A percentile compares a stretch with the other conserved stretches of the same genome.
These are phyloP conservation scores for Epinotia brunnichana DNA, from an alignment of 2,888 invertebrate species.

Conservation along the genomic window DNA sequence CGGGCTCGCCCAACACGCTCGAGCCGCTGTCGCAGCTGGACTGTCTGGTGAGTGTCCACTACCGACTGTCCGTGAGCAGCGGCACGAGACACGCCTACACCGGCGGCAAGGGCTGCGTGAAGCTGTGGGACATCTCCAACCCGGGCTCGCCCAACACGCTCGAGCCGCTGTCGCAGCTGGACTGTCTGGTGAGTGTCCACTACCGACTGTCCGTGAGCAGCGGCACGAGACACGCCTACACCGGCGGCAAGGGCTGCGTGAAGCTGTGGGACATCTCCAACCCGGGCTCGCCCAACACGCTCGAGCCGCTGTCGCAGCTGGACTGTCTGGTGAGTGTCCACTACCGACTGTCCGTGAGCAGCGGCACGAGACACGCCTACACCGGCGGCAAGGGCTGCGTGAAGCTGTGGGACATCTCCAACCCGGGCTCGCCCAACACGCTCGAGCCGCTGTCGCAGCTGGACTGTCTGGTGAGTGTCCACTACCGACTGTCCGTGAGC, in stretches of 20 bases:
- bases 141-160: slow-evolving; percentile 92
- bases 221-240: slow-evolving; percentile 96
- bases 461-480: slow-evolving; percentile 90
- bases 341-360: slow-evolving; percentile 84
- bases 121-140: slow-evolving; percentile 97
- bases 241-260: slow-evolving; percentile 98
- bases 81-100: slow-evolving; percentile 97
- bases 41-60: slow-evolving; percentile 87
- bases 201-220: slow-evolving; percentile 85
- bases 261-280: slow-evolving; percentile 98
- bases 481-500: slow-evolving; percentile 83
- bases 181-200: slow-evolving; percentile 88
- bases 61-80: slow-evolving; percentile 85
- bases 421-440: slow-evolving; percentile 91
- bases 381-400: slow-evolving; percentile 99
- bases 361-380: slow-evolving; percentile 95
- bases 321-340: slow-evolving; percentile 90
- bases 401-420: slow-evolving; percentile 97
- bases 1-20: slow-evolving; percentile 91
- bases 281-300: slow-evolving; percentile 91
- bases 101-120: slow-evolving; percentile 98
- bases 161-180: slow-evolving; percentile 95
- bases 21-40: slow-evolving; percentile 96
- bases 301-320: slow-evolving; percentile 95
- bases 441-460: slow-evolving; percentile 95